These are phyloP conservation scores for Dinomys branickii DNA, from an alignment of 2,113 vertebrate species.

Conservation along the genomic window DNA sequence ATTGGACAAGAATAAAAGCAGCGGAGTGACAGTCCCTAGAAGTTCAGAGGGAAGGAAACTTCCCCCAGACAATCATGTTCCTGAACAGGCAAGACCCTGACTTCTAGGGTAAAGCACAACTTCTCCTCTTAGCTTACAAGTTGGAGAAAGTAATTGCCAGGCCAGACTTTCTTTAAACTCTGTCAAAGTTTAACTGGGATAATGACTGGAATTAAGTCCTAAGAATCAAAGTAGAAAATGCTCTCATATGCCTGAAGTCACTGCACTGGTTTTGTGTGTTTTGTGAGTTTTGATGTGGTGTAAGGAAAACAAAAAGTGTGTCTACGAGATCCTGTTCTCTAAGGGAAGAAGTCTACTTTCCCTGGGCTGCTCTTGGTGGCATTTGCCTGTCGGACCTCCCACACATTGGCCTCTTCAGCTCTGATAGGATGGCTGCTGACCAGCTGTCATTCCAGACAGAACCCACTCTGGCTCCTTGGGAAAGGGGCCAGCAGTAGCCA, in stretches of 20 bases:
- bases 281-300: background rate
- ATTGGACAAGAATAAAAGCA: background rate
- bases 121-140: background rate
- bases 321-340: background rate
- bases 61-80: background rate
- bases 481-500: conserved; percentile 55
- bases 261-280: background rate
- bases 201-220: conserved; percentile 39
- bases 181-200: conserved; percentile 45
- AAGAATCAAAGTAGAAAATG: conserved; percentile 55
- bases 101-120: background rate
- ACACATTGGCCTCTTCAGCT: conserved; percentile 70
- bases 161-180: conserved; percentile 58
- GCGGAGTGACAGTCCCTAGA: background rate
- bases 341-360: conserved; percentile 1
- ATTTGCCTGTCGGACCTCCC: conserved; percentile 29
- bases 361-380: background rate
- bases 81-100: background rate
- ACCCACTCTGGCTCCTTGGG: conserved; percentile 29
- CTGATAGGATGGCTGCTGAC: conserved; percentile 77
- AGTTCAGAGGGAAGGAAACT: background rate
- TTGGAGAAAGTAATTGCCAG: conserved; percentile 44
- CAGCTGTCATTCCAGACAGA: conserved; percentile 77
- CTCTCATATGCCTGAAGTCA: conserved; percentile 13
- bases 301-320: background rate